phyloP scores from a whole-genome alignment of 2,797 vertebrate species.

The Anableps anableps region DNA sequence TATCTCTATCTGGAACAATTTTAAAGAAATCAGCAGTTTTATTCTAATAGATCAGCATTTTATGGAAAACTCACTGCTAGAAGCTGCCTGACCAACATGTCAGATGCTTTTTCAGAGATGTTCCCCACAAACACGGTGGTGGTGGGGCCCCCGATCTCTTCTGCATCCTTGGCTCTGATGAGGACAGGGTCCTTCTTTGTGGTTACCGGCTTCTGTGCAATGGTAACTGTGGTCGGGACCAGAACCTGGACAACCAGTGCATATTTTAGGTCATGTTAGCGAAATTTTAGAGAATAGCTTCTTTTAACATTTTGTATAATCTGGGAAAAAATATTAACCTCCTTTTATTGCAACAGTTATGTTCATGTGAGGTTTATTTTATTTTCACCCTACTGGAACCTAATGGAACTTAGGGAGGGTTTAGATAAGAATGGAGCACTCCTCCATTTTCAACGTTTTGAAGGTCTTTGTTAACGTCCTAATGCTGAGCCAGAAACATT shows the following conservation, averaged over 20 bases:
- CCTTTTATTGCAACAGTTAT: too few relatives aligned
- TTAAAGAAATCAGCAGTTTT: background rate
- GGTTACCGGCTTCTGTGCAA: constrained; percentile 89
- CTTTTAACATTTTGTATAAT: too few relatives aligned
- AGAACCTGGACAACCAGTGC: constrained; percentile 77
- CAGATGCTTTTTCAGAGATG: constrained; percentile 98
- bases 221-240: constrained; percentile 89
- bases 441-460: too few relatives aligned
- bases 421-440: too few relatives aligned
- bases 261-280: constrained; percentile 8
- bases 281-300: too few relatives aligned
- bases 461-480: too few relatives aligned
- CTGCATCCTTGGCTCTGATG: constrained; percentile 86
- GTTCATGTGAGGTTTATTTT: too few relatives aligned
- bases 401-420: too few relatives aligned
- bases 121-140: constrained; percentile 99
- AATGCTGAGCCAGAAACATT: too few relatives aligned
- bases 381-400: too few relatives aligned
- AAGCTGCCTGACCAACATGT: constrained; percentile 98
- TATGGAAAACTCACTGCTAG: constrained; percentile 88
- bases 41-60: background rate
- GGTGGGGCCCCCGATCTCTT: constrained; percentile 90
- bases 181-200: constrained; percentile 86
- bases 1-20: background rate
- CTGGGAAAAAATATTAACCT: too few relatives aligned